Evolutionary conservation across 2,113 vertebrate genomes (phyloP), one percentile per base, ranked within the genome.

Genomic region (Etheostoma cragini): DNA sequence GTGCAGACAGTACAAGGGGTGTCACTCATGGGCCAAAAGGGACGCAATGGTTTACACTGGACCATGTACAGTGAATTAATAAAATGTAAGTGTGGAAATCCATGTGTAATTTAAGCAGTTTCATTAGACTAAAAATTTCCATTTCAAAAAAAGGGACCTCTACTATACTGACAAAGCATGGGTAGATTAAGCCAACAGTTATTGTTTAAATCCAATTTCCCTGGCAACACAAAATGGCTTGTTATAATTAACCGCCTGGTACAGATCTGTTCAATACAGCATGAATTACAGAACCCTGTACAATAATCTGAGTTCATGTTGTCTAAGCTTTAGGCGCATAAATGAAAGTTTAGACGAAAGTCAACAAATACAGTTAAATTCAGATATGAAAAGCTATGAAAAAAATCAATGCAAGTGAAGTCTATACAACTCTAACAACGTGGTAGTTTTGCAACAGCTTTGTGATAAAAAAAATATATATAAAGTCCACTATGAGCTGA

Each of bases 11-110:
- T 13, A 56, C 61, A 60, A 38, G 0, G 19, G 56, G 38, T 15
- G 49, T 74, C 60, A 78, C 72, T 78, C 69, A 81, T 68, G 19
- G 35, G 49, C n/a, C 26, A 33, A 8, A 14, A 33, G 38, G 38
- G 26, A 74, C 15, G 19, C 11, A 35, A 54, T 52, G 26, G 12
- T 61, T 52, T 49, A 60, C 33, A 47, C 6, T 53, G 6, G n/a
- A 74, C 26, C 60, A 62, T 0, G 2, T n/a, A 45, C 12, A 50
- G 5, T 53, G 53, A 80, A 65, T 22, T 3, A 50, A 13, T 22
- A 22, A 12, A 4, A 19, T 19, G 15, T 15, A 52, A 14, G 24
- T n/a, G 47, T 3, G 24, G 21, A 54, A 53, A 78, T 50, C 26
- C 66, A 50, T 64, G 30, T 52, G 5, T 15, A 67, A 75, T 50